phyloP scores from a whole-genome alignment of 2,888 invertebrate species.

The Acrobasis consociella region DNA sequence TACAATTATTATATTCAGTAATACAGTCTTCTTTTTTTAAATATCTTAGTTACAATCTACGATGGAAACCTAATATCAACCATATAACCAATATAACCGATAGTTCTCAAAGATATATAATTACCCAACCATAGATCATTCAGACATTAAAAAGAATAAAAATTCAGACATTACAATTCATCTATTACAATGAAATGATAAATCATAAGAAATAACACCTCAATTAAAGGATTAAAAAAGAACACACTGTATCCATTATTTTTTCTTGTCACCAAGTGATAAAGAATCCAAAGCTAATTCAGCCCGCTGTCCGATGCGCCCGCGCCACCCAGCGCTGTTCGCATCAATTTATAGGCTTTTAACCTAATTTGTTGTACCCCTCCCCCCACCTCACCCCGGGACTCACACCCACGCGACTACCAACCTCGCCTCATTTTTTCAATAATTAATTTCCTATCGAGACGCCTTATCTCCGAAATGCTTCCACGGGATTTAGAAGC shows the following conservation, averaged over 20 bases:
- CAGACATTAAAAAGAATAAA: no score
- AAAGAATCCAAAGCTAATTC: conserved; percentile 78
- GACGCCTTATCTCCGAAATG: conserved; percentile 54
- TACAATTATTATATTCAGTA: background rate
- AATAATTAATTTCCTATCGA: conserved; percentile 62
- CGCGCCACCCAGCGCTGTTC: conserved; percentile 76
- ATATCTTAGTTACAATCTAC: no score
- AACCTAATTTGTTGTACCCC: conserved; percentile 77
- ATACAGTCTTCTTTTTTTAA: background rate
- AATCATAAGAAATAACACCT: background rate
- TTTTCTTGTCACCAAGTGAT: conserved; percentile 76
- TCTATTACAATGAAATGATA: no score
- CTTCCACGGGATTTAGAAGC: conserved; percentile 57
- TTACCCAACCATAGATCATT: no score
- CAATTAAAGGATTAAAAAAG: conserved; percentile 1
- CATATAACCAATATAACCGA: no score
- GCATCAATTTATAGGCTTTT: conserved; percentile 81
- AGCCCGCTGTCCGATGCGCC: conserved; percentile 63
- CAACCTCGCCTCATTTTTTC: conserved; percentile 50
- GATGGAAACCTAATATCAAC: no score
- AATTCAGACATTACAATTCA: no score
- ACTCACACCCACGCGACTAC: conserved; percentile 54
- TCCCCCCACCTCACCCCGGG: conserved; percentile 34
- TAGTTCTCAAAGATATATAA: no score
- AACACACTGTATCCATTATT: conserved; percentile 63